phyloP scores from a whole-genome alignment of 2,113 vertebrate genomes.

The Delphinapterus leucas region DNA sequence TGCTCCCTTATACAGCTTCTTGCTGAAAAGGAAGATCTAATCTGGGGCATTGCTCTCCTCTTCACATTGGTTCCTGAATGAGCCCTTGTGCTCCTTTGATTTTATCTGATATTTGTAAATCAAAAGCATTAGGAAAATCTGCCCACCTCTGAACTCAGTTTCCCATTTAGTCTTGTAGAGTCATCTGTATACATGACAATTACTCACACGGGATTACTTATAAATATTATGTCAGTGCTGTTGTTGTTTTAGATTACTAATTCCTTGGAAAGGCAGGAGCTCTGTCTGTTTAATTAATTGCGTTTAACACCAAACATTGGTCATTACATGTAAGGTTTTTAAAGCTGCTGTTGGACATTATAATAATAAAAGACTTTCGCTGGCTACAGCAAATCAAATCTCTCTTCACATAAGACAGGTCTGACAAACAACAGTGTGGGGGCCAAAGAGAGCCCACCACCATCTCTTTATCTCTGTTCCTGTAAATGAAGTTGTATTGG shows the following conservation, averaged over 20 bases:
- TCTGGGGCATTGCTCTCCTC: not conserved
- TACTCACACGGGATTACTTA: not conserved
- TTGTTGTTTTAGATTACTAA: conserved; percentile 46
- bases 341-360: not conserved
- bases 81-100: not conserved
- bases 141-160: not conserved
- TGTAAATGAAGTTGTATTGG: conserved; percentile 23
- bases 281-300: not conserved
- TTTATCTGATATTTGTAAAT: conserved; percentile 24
- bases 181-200: conserved; percentile 25
- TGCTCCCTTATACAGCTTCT: not conserved
- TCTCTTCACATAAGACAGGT: not conserved
- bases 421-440: not conserved
- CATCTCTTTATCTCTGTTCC: conserved; percentile 6
- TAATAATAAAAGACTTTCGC: not conserved
- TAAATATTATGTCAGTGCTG: conserved; percentile 42
- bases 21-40: not conserved
- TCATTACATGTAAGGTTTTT: conserved; percentile 16
- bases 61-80: not conserved
- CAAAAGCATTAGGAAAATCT: not conserved
- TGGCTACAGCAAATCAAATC: not conserved
- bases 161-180: conserved; percentile 14
- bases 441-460: not conserved
- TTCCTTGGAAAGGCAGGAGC: conserved; percentile 16
- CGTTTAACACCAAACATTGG: not conserved